Percentiles rank a stretch among this genome's conserved stretches.
These are phyloP conservation scores for Cheilosia scutellata DNA, from an alignment of 2,888 invertebrate genomes.

Conservation along the genomic window DNA sequence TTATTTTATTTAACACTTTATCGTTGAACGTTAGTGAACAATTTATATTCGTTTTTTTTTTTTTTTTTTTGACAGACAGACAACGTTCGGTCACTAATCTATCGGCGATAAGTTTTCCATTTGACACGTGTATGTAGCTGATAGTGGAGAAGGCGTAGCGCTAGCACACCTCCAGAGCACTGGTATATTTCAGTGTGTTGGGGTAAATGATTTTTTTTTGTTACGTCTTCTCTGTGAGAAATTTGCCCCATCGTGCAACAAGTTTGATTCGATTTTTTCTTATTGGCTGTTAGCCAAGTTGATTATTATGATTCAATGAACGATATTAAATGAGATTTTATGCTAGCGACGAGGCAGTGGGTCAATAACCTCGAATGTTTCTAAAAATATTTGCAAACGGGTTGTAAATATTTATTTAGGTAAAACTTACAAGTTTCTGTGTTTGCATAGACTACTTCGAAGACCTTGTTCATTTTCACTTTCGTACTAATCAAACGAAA, in stretches of 20 bases:
- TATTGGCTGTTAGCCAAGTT: conserved; percentile 32
- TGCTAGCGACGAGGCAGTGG: neutral
- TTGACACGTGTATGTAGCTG: neutral
- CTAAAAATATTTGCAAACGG: conserved; percentile 24
- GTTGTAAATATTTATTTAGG: conserved; percentile 31
- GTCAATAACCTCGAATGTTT: conserved; percentile 33
- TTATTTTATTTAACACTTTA: conserved; percentile 26
- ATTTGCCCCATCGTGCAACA: conserved; percentile 31
- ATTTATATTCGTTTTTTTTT: neutral
- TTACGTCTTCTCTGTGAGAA: conserved; percentile 16
- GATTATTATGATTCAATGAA: conserved; percentile 46
- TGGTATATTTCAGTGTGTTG: neutral
- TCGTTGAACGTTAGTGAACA: conserved; percentile 6
- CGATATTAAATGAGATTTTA: conserved; percentile 27
- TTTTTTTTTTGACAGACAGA: neutral
- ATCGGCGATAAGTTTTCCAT: conserved; percentile 17
- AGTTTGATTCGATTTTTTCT: conserved; percentile 11
- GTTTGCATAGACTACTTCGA: neutral
- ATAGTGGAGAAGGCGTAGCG: neutral
- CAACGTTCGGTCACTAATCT: conserved; percentile 23
- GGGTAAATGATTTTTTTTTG: too few species aligned
- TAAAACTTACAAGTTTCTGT: neutral
- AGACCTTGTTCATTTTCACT: conserved; percentile 36
- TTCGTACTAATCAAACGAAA: conserved; percentile 8
- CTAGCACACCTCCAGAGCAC: neutral